These are phyloP conservation scores for Ceratina calcarata DNA, from an alignment of 1,140 invertebrate species.

Conservation along the genomic window DNA sequence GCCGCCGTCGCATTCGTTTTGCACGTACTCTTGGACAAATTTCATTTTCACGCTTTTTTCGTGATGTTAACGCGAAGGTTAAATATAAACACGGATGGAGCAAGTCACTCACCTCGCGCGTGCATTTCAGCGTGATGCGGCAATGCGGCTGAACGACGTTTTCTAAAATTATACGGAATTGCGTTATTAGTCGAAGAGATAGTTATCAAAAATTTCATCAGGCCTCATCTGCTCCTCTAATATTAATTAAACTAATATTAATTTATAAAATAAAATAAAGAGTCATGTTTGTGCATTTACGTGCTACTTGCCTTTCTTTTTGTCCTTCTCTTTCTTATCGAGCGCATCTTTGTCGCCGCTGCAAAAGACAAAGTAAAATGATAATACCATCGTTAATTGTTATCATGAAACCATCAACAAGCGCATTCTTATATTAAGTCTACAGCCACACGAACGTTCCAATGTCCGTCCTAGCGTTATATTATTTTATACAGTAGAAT, in stretches of 20 bases:
- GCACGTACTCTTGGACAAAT: background rate
- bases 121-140: constrained; percentile 94
- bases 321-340: constrained; percentile 79
- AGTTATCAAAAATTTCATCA: background rate
- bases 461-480: too few species aligned
- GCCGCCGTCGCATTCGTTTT: background rate
- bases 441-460: too few species aligned
- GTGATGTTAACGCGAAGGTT: constrained; percentile 55
- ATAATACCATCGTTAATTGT: background rate
- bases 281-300: background rate
- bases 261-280: background rate
- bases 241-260: background rate
- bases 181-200: constrained; percentile 4
- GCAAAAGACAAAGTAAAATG: constrained; percentile 59
- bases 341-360: constrained; percentile 75
- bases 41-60: constrained; percentile 16
- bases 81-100: constrained; percentile 69
- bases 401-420: background rate
- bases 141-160: constrained; percentile 90
- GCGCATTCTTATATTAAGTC: too few species aligned
- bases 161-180: constrained; percentile 72
- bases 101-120: constrained; percentile 88
- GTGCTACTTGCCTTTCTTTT: constrained; percentile 73
- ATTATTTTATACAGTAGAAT: too few species aligned
- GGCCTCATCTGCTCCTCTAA: background rate